A percentile compares a stretch with the other conserved stretches of the same genome.
These are phyloP conservation scores for Serranus cabrilla DNA, from an alignment of 2,797 vertebrate genomes.

Conservation along the genomic window DNA sequence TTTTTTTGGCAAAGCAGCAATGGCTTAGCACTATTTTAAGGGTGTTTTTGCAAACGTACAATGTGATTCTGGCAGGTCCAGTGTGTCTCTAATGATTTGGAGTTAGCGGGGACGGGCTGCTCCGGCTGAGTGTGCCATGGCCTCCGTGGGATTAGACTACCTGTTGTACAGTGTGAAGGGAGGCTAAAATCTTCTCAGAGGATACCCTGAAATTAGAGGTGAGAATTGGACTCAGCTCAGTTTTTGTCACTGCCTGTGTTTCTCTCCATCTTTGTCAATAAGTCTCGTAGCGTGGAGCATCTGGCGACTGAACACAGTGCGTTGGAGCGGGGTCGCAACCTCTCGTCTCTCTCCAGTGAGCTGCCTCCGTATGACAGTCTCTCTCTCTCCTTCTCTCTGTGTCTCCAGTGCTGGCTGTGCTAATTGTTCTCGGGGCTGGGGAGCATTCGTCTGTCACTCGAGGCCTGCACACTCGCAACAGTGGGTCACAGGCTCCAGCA, in stretches of 20 bases:
- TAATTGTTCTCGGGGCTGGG: conserved; percentile 62
- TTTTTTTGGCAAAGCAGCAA: neutral
- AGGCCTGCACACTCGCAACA: conserved; percentile 42
- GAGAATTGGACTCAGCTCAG: conserved; percentile 46
- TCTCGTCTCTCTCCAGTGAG: conserved; percentile 62
- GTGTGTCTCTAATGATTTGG: conserved; percentile 58
- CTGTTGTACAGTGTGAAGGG: conserved; percentile 40
- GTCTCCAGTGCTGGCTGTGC: conserved; percentile 34
- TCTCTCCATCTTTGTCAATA: conserved; percentile 29
- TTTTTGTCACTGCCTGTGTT: conserved; percentile 9
- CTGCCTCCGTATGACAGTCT: conserved; percentile 48
- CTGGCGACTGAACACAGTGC: conserved; percentile 36
- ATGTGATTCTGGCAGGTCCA: conserved; percentile 33
- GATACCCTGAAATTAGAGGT: conserved; percentile 55
- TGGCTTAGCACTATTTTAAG: neutral
- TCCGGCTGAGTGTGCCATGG: neutral
- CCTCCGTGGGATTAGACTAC: conserved; percentile 11
- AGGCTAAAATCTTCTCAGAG: conserved; percentile 35
- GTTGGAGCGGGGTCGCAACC: conserved; percentile 46
- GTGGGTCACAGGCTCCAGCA: conserved; percentile 51
- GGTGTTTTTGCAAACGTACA: conserved; percentile 4
- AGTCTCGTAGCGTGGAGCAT: conserved; percentile 27
- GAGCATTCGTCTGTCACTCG: conserved; percentile 57
- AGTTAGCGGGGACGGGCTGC: conserved; percentile 1
- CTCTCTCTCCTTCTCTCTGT: conserved; percentile 14